Evolutionary conservation across 1,140 invertebrate genomes (phyloP).

Genomic region (Drosophila punjabiensis): DNA sequence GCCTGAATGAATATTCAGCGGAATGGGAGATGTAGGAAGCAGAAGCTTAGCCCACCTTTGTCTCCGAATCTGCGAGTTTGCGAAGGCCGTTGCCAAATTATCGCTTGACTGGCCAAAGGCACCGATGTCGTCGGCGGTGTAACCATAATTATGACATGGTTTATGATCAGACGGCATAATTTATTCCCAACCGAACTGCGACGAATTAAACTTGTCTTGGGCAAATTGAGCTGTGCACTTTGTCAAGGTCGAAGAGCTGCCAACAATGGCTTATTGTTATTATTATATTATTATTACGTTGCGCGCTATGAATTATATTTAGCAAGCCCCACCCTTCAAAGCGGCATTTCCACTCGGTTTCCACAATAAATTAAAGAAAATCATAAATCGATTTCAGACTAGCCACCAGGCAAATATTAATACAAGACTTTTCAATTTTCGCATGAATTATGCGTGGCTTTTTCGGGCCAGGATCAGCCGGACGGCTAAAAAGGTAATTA

Average conservation of each 20-base stretch:
- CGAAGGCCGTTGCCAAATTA: slow-evolving; percentile 69
- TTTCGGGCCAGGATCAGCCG: slow-evolving; percentile 23
- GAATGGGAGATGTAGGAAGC: slow-evolving; percentile 66
- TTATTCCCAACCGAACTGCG: slow-evolving; percentile 28
- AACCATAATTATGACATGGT: slow-evolving; percentile 43
- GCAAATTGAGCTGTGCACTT: slow-evolving; percentile 26
- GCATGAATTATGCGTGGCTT: slow-evolving; percentile 21
- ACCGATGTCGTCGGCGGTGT: slow-evolving; percentile 8
- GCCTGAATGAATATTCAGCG: slow-evolving; percentile 76
- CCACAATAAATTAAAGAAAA: slow-evolving; percentile 15
- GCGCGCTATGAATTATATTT: slow-evolving; percentile 35
- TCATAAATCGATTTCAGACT: slow-evolving; percentile 32
- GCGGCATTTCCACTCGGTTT: slow-evolving; percentile 5
- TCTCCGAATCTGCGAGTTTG: slow-evolving; percentile 4
- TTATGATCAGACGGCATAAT: slow-evolving; percentile 39
- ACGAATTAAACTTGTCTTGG: slow-evolving; percentile 32
- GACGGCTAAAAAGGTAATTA: slow-evolving; percentile 52
- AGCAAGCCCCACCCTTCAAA: slow-evolving; percentile 14
- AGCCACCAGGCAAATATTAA: slow-evolving; percentile 8
- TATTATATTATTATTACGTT: slow-evolving; percentile 40
- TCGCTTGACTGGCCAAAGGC: slow-evolving; percentile 62
- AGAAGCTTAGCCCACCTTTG: slow-evolving; percentile 24
- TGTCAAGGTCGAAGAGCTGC: slow-evolving; percentile 42
- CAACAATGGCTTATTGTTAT: slow-evolving; percentile 57
- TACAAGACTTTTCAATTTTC: slow-evolving; percentile 47